Percentiles rank a stretch among this genome's conserved stretches.
phyloP scores from a whole-genome alignment of 2,797 vertebrate species.

The Natrix natrix region DNA sequence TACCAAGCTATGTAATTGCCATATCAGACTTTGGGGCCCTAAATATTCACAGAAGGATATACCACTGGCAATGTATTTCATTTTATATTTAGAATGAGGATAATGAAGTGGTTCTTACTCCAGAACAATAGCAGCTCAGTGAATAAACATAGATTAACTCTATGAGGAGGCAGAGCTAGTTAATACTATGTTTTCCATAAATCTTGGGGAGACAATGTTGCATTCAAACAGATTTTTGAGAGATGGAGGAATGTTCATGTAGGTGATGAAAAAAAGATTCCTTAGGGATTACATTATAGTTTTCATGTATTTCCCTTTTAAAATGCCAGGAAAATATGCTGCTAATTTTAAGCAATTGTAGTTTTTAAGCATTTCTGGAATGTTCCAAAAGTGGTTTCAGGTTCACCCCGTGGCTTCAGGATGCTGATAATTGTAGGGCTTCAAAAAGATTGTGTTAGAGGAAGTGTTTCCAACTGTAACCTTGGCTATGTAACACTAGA shows the following conservation, averaged over 20 bases:
- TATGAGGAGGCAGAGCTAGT: not conserved
- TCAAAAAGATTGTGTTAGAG: not conserved
- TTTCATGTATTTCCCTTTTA: not conserved
- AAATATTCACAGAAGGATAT: not conserved
- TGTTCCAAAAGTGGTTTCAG: not conserved
- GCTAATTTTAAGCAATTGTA: not conserved
- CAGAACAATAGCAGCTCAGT: not conserved
- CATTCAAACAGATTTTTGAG: not conserved
- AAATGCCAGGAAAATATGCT: not conserved
- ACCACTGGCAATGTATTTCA: not conserved
- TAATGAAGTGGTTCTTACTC: not conserved
- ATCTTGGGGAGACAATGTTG: not conserved
- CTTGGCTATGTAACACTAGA: not conserved
- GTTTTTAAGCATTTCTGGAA: not conserved
- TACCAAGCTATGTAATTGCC: not conserved
- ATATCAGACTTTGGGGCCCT: not conserved
- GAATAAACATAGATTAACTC: not conserved
- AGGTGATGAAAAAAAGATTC: not conserved
- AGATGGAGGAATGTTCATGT: not conserved
- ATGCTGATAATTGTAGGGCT: not conserved
- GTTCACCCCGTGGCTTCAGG: not conserved
- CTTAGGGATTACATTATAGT: not conserved
- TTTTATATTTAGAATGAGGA: not conserved
- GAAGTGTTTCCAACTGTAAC: not conserved
- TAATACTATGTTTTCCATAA: not conserved